Evolutionary conservation across 2,797 vertebrate genomes (phyloP).

Genomic region (Selene dorsalis): DNA sequence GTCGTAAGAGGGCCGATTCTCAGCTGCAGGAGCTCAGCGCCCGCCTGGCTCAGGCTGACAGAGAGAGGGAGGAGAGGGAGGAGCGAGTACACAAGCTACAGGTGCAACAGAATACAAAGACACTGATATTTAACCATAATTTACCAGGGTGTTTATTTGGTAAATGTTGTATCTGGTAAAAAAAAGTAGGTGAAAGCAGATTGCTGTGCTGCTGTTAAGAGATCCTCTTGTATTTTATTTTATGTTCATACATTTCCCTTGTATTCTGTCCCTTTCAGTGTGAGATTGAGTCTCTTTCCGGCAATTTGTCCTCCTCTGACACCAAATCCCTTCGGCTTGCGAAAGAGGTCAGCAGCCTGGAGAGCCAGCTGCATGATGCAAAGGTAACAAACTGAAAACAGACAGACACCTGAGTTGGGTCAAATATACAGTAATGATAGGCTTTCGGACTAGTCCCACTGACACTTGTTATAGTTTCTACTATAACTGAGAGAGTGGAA

Average conservation of each 20-base stretch:
- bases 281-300: slow-evolving; percentile 87
- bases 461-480: not conserved
- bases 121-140: not conserved
- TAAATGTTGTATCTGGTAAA: not conserved
- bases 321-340: slow-evolving; percentile 87
- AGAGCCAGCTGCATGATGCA: slow-evolving; percentile 89
- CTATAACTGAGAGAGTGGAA: not conserved
- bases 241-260: not conserved
- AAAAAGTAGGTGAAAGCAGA: not conserved
- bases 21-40: slow-evolving; percentile 89
- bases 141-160: too few species aligned
- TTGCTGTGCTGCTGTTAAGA: not conserved
- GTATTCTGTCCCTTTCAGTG: slow-evolving; percentile 74
- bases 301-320: slow-evolving; percentile 85
- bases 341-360: slow-evolving; percentile 89
- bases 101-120: slow-evolving; percentile 73
- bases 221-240: slow-evolving; percentile 8
- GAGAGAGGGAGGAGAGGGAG: slow-evolving; percentile 84
- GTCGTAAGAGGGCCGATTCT: slow-evolving; percentile 87
- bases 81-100: slow-evolving; percentile 89
- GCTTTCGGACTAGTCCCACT: not conserved
- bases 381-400: slow-evolving; percentile 83
- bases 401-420: slow-evolving; percentile 42
- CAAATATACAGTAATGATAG: not conserved
- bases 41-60: slow-evolving; percentile 86